Conservation (phyloP, 2,888 invertebrate species). For the Polydrusus pterygomalis region DNA sequence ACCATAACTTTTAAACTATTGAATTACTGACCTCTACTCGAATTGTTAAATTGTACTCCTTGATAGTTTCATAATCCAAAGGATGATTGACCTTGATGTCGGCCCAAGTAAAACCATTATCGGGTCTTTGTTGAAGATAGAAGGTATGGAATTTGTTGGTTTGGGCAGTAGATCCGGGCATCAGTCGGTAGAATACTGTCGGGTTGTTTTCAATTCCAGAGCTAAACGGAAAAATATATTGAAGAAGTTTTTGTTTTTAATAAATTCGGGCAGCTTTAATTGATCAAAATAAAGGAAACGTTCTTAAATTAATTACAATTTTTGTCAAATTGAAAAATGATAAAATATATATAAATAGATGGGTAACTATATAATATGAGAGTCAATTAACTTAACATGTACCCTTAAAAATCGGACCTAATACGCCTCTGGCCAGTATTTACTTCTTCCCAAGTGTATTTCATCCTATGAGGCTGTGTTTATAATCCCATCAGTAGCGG, state of each 20-base stretch:
- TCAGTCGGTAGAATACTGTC: constrained; percentile 95
- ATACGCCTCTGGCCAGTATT: no score
- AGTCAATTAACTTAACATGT: no score
- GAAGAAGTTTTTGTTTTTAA: constrained; percentile 29
- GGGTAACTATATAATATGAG: no score
- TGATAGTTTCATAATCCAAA: constrained; percentile 94
- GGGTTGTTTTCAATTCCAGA: constrained; percentile 97
- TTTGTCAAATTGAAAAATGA: no score
- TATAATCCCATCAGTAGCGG: no score
- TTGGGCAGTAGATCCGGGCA: constrained; percentile 96
- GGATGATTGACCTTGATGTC: constrained; percentile 98
- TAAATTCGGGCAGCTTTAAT: constrained; percentile 37
- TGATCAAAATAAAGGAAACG: constrained; percentile 56
- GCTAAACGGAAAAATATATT: constrained; percentile 74
- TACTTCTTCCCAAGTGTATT: no score
- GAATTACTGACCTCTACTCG: constrained; percentile 88
- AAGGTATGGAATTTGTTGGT: constrained; percentile 97
- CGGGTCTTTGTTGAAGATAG: constrained; percentile 94
- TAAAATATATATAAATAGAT: no score
- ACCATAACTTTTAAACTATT: no score
- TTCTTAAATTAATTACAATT: not conserved
- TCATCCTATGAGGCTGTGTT: no score
- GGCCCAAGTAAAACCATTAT: constrained; percentile 95
- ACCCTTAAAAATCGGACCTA: no score
- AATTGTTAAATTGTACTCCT: constrained; percentile 96